Percentiles rank a stretch among this genome's conserved stretches.
Conservation (phyloP, 2,888 invertebrate genomes). For the Gymnocheta viridis region DNA sequence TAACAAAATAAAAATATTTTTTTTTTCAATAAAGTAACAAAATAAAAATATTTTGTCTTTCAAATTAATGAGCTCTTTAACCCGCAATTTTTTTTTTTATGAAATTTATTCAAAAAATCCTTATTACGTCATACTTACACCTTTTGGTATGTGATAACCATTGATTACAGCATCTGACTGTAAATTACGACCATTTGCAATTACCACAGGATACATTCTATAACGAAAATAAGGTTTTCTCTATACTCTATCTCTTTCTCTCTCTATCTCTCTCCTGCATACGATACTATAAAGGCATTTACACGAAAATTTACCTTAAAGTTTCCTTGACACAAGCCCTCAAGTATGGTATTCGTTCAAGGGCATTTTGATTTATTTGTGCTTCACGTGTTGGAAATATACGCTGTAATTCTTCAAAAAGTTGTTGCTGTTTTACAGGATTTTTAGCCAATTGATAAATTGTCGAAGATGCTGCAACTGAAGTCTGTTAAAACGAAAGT, state of each 20-base stretch:
- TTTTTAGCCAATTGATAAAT: slow-evolving; percentile 89
- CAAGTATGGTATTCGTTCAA: slow-evolving; percentile 87
- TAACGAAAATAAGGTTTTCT: slow-evolving; percentile 6
- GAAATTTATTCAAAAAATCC: not conserved
- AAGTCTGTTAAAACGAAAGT: slow-evolving; percentile 83
- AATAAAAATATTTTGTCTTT: no score
- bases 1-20: no score
- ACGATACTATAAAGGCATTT: not conserved
- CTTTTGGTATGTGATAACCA: slow-evolving; percentile 91
- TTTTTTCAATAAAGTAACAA: no score
- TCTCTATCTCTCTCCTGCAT: not conserved
- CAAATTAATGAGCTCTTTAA: no score
- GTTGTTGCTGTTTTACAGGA: slow-evolving; percentile 85
- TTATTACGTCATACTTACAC: slow-evolving; percentile 84
- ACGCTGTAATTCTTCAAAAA: slow-evolving; percentile 85
- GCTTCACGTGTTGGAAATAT: slow-evolving; percentile 84
- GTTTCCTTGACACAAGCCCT: slow-evolving; percentile 91
- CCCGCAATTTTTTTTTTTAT: not conserved
- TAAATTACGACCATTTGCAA: slow-evolving; percentile 90
- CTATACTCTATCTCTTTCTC: not conserved
- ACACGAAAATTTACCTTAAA: slow-evolving; percentile 83
- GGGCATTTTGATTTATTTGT: slow-evolving; percentile 84
- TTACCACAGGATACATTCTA: slow-evolving; percentile 91
- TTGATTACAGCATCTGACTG: slow-evolving; percentile 89
- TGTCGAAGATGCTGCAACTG: slow-evolving; percentile 88